phyloP scores from a whole-genome alignment of 2,888 invertebrate species.

The Macrophya annulata region DNA sequence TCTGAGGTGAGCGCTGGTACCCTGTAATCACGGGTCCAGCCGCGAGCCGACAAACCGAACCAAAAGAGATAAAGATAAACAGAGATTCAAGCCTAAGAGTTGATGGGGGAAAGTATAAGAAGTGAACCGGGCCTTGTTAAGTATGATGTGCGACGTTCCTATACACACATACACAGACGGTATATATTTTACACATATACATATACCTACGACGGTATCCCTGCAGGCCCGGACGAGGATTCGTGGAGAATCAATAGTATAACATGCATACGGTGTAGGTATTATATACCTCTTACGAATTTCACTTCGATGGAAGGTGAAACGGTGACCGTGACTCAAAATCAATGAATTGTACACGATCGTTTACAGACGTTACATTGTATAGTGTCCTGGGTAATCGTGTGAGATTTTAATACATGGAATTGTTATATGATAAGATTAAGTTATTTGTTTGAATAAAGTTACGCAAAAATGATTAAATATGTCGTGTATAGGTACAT shows the following conservation, averaged over 20 bases:
- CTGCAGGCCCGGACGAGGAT: slow-evolving; percentile 6
- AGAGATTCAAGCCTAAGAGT: slow-evolving; percentile 78
- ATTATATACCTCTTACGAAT: neutral
- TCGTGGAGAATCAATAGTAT: slow-evolving; percentile 20
- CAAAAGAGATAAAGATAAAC: slow-evolving; percentile 80
- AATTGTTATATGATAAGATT: slow-evolving; percentile 3
- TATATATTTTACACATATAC: neutral
- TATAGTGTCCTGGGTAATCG: neutral
- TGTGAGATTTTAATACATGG: neutral
- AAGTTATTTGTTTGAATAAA: neutral
- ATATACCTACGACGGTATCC: slow-evolving; percentile 16
- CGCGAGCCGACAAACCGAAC: slow-evolving; percentile 79
- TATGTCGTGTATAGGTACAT: no score
- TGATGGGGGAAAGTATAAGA: slow-evolving; percentile 69
- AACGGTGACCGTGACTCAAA: neutral
- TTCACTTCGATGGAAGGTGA: neutral
- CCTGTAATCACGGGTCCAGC: slow-evolving; percentile 79
- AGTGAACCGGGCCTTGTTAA: slow-evolving; percentile 74
- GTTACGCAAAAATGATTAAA: slow-evolving; percentile 1
- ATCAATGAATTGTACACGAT: neutral
- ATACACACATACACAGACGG: neutral
- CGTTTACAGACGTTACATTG: no score
- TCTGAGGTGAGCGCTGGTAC: slow-evolving; percentile 79
- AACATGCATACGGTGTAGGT: neutral
- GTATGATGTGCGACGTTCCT: slow-evolving; percentile 78